Evolutionary conservation across 2,797 vertebrate genomes (phyloP), one percentile per base, ranked within the genome.

Genomic region (Mormyrus proboscirostris): DNA sequence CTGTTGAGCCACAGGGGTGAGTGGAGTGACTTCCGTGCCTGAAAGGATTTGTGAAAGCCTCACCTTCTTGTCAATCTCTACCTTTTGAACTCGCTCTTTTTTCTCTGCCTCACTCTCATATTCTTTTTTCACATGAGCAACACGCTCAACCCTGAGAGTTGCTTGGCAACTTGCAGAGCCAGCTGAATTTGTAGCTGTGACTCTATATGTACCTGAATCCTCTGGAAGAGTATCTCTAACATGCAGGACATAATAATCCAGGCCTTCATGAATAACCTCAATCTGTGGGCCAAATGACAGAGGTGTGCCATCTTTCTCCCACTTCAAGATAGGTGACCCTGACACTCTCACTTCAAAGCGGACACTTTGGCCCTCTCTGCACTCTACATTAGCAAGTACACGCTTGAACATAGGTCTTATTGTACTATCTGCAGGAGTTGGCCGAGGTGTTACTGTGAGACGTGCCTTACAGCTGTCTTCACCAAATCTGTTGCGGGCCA

Each of bases 341-440:
- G 98, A 99, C 50, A 99, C 98, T 92, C 99, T 96, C 79, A 99
- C 98, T 93, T 99, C 99, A 96, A 99, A 99, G 91, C 98, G 97
- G 82, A 96, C 93, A 12, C 95, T 97, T 89, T 99, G 98, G 88
- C 99, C 97, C 94, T 99, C 99, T 90, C 94, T 97, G 92, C 98
- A 99, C 92, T 99, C 98, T 19, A 97, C 94, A 82, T 99, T 99
- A 91, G 98, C 98, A 76, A 99, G 95, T 53, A 99, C 93, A 14
- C 99, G 97, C 95, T 99, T 99, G 93, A 99, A 99, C 99, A 99
- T 99, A 88, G 99, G 99, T 92, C 99, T 97, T 90, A 99, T 92
- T 0, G 98, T 99, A 69, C 96, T 97, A 73, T 98, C 99, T 92
- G 97, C 96, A 89, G 98, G 96, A 92, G 97, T 97, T 19, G 98